Percentiles rank a stretch among this genome's conserved stretches.
These are phyloP conservation scores for Myotis vivesi DNA, from an alignment of 2,797 vertebrate species.

Conservation along the genomic window DNA sequence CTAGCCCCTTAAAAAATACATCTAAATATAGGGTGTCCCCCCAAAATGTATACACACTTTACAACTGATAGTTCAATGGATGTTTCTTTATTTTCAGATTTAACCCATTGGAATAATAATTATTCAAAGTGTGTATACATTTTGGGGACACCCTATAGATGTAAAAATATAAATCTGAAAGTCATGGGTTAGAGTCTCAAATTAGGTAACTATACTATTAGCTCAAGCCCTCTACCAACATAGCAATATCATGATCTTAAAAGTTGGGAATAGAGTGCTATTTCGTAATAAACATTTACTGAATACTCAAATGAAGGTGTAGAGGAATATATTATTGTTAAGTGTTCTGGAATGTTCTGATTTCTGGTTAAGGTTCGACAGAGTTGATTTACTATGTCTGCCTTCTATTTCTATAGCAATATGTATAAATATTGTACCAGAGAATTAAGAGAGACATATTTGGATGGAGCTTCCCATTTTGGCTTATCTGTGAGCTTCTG, in stretches of 20 bases:
- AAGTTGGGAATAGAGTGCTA: rapidly evolving
- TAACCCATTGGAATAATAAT: no score
- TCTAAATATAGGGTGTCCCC: neutral
- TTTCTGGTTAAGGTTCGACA: neutral
- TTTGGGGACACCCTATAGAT: neutral
- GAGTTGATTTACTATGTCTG: neutral
- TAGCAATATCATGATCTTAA: neutral
- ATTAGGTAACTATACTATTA: neutral
- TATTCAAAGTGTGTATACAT: no score
- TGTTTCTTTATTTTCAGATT: no score
- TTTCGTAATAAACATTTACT: neutral
- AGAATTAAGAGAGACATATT: neutral
- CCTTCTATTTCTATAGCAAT: neutral
- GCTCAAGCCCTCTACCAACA: neutral
- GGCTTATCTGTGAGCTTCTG: neutral
- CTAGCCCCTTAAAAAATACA: neutral
- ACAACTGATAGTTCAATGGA: no score
- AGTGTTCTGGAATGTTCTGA: neutral
- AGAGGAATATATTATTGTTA: neutral
- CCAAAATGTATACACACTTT: no score
- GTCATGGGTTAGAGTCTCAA: neutral
- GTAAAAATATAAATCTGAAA: neutral
- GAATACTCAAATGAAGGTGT: neutral
- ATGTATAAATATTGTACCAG: neutral
- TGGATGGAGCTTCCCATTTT: neutral